Evolutionary conservation across 1,140 invertebrate genomes (phyloP).

Genomic region (Lordiphosa collinella): DNA sequence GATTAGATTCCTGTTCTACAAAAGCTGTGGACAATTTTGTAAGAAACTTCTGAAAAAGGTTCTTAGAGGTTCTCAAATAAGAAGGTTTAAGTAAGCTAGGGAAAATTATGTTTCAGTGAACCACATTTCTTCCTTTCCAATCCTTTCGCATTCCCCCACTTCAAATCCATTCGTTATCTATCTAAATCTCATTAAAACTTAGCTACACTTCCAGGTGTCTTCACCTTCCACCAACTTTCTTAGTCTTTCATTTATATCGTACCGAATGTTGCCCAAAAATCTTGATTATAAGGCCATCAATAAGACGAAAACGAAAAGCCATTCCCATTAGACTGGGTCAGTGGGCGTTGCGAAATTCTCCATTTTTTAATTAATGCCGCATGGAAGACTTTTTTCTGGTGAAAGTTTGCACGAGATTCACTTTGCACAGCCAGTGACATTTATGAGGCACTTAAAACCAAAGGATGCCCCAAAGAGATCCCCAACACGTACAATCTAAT

Average conservation of each 20-base stretch:
- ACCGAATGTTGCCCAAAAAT: neutral
- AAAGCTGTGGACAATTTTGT: too few species aligned
- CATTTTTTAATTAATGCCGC: constrained; percentile 52
- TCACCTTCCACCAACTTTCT: too few species aligned
- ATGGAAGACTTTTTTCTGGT: constrained; percentile 25
- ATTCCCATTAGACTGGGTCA: constrained; percentile 40
- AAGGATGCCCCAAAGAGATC: constrained; percentile 58
- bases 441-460: constrained; percentile 52
- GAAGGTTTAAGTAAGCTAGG: too few species aligned
- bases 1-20: neutral
- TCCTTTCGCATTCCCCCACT: too few species aligned
- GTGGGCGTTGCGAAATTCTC: constrained; percentile 41
- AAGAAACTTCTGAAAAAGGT: too few species aligned
- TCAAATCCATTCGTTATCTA: too few species aligned
- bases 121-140: too few species aligned
- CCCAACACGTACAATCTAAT: constrained; percentile 61
- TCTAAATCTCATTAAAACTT: too few species aligned
- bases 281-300: constrained; percentile 32
- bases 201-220: too few species aligned
- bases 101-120: too few species aligned
- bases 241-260: too few species aligned
- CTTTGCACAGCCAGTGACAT: constrained; percentile 58
- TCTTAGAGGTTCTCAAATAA: too few species aligned
- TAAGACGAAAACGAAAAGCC: constrained; percentile 6
- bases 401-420: constrained; percentile 66